Evolutionary conservation across 2,888 invertebrate genomes (phyloP).

Genomic region (Cistogaster globosa): DNA sequence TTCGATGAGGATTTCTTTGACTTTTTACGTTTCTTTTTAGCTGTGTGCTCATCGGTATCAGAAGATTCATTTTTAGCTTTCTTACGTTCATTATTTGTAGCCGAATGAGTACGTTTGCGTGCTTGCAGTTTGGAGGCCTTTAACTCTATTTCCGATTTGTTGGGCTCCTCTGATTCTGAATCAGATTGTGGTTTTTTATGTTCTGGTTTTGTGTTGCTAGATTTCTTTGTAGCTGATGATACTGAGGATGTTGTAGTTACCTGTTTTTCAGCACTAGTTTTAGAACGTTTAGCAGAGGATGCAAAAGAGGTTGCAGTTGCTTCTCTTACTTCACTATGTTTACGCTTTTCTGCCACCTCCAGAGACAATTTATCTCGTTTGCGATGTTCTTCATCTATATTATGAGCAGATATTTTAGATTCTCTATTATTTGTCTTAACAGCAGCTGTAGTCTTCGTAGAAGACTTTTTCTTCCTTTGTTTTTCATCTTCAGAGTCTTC

Average conservation of each 20-base stretch:
- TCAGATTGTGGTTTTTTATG: conserved; percentile 70
- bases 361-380: conserved; percentile 67
- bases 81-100: conserved; percentile 69
- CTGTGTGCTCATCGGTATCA: conserved; percentile 83
- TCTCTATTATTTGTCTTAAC: conserved; percentile 57
- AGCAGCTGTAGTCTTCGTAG: conserved; percentile 25
- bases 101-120: conserved; percentile 73
- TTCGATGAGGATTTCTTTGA: conserved; percentile 78
- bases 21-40: conserved; percentile 85
- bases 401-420: conserved; percentile 42
- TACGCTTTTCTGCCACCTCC: conserved; percentile 70
- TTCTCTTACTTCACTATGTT: conserved; percentile 69
- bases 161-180: conserved; percentile 67
- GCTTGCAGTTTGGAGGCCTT: conserved; percentile 70
- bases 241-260: conserved; percentile 41
- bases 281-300: conserved; percentile 65
- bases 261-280: conserved; percentile 63
- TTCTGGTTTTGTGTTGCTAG: conserved; percentile 84
- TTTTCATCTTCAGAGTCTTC: conserved; percentile 76
- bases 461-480: conserved; percentile 65
- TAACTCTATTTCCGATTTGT: conserved; percentile 69
- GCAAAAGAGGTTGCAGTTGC: conserved; percentile 13
- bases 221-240: conserved; percentile 77
- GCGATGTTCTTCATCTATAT: conserved; percentile 64
- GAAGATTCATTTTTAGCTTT: conserved; percentile 80